Evolutionary conservation across 2,888 invertebrate species (phyloP), one percentile per base, ranked within the genome.

Genomic region (Fragum sueziense): DNA sequence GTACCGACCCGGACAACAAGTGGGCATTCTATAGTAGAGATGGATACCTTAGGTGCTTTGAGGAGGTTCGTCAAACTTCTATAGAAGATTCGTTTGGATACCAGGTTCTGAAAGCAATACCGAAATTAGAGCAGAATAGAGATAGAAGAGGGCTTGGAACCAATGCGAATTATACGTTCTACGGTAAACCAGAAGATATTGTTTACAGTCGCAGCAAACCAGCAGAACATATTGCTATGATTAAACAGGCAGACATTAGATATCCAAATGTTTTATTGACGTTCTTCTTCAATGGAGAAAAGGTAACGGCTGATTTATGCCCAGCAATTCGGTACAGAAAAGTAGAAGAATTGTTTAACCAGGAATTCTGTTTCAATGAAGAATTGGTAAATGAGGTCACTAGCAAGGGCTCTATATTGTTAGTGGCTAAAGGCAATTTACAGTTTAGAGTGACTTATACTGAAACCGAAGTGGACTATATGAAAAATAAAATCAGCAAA

Each of bases 401-500:
- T 20, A 31, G 33, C 1, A 29, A 31, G 2, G 52, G 34, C 22
- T 70, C 70, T 52, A 33, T 70, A 17, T 34, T 70, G 34, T 14
- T 52, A 14, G 70, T 70, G 0, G 70, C 54, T 6, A 14, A 70
- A 11, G 25, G 20, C 17, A 29, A 54, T 6, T 22, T 29, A 6
- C 22, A 51, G 22, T 52, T 70, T 33, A 22, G 70, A 34, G 52
- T 70, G 4, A 34, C 70, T n/a, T 54, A 31, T 20, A 70, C 70
- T n/a, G 70, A 70, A 34, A 70, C 70, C 2, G 70, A 70, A 25
- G 31, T 70, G 2, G 54, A 70, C 22, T 70, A 70, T 33, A 70
- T 70, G 34, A 70, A 54, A 34, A 54, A 54, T 25, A 70, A 31
- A 33, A 70, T 70, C 11, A 25, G 25, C 11, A 29, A 47, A n/a